Base-by-base conservation (phyloP, 92 coral and sea anemone genomes). In the Phenganax subtilis region DNA sequence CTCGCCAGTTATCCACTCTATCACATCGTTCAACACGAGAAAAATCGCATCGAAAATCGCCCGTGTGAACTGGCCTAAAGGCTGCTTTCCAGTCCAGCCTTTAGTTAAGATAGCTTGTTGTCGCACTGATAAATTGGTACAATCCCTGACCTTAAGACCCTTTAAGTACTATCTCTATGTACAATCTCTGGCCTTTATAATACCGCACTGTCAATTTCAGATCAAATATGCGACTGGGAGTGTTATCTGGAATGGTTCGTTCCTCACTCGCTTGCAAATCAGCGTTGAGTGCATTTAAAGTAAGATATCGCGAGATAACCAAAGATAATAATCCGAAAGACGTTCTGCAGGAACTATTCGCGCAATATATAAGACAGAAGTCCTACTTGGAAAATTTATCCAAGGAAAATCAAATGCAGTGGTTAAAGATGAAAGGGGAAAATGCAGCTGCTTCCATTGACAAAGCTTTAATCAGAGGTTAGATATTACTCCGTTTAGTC, bases 211-310 rank as follows among this genome's bases (percentile, higher is more conserved):
- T 2, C 44, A 1, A 15, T 79, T 52, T 63, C 54, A 79, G 83
- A 14, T 79, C 74, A 7, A 94, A 94, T 81, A 69, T 94, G 81
- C 85, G 83, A 71, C 86, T 82, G 15, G 98, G 98, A 4, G 91
- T 94, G 1, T 84, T 75, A 65, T 51, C 90, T 6, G 98, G 98
- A 1, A 94, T 94, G 98, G 96, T 94, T 9, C 86, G 98, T 14
- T 94, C 98, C 0, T 86, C 84, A 12, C 91, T 86, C 37, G 92
- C 87, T 73, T 93, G 98, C 52, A 83, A 85, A 47, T 90, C 97
- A 3, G 97, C 97, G 20, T 70, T 92, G 58, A 71, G 92, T 54
- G 81, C 92, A 10, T 86, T 93, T 59, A 90, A 92, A 76, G 0
- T 5, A 3, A 30, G 6, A 28, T 76, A 3, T 56, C 58, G 60